Conservation (phyloP, 53 echinoderm and acorn worm genomes). For the Holothuria scabra region DNA sequence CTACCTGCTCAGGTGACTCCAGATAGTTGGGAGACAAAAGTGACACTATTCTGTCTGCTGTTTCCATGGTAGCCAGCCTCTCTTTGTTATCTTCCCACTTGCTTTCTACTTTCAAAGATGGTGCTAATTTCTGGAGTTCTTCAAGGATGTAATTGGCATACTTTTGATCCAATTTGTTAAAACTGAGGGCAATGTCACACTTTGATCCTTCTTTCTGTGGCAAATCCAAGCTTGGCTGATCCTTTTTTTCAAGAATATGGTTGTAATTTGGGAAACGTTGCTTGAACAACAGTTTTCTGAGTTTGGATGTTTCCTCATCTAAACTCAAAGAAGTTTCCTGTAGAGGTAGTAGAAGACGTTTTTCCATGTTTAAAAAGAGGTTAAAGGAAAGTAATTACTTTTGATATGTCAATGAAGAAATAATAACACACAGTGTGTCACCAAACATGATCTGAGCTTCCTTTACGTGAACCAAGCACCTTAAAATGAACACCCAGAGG, state of each 20-base stretch:
- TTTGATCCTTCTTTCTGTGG: neutral
- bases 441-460: too few species aligned
- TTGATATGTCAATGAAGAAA: too few species aligned
- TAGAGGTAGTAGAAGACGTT: neutral
- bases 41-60: conserved; percentile 63
- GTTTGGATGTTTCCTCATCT: conserved; percentile 8
- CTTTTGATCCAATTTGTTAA: conserved; percentile 67
- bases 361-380: too few species aligned
- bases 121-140: conserved; percentile 36
- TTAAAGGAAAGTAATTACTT: too few species aligned
- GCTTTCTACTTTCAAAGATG: conserved; percentile 48
- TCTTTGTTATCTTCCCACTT: conserved; percentile 60
- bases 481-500: too few species aligned
- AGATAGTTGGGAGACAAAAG: conserved; percentile 84
- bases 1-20: conserved; percentile 78
- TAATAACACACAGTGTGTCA: too few species aligned
- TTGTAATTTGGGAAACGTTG: neutral
- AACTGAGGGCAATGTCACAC: conserved; percentile 81
- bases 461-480: too few species aligned
- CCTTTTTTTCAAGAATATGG: neutral
- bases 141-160: conserved; percentile 55
- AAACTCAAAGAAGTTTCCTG: conserved; percentile 1
- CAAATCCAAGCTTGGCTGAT: neutral
- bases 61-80: conserved; percentile 70
- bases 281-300: neutral